Conservation (phyloP, 2,113 vertebrate genomes). For the Lates calcarifer region DNA sequence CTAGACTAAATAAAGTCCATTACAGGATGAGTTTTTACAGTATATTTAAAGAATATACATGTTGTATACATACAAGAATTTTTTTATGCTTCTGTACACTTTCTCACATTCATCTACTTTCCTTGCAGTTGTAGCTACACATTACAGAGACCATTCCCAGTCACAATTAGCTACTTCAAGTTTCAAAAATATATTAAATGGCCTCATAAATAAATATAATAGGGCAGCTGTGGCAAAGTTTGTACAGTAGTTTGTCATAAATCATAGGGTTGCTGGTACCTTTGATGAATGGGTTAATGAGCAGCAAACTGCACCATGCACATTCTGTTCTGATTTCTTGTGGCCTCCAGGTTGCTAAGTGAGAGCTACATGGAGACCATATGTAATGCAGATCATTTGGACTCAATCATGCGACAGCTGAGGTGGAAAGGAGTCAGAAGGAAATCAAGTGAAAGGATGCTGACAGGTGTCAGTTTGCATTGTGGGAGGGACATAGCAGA, state of each 20-base stretch:
- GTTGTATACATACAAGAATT: background rate
- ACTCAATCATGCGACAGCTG: background rate
- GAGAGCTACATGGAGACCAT: background rate
- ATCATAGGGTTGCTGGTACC: background rate
- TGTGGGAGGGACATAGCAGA: background rate
- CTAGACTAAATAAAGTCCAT: background rate
- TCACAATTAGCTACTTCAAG: background rate
- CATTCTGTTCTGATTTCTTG: too few species aligned
- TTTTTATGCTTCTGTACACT: background rate
- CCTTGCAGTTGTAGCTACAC: background rate
- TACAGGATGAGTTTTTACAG: background rate
- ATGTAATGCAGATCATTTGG: background rate
- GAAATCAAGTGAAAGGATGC: slow-evolving; percentile 28
- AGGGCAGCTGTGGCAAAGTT: background rate
- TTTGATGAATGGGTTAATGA: background rate
- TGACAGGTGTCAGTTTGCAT: slow-evolving; percentile 24
- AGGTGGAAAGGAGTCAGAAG: slow-evolving; percentile 15
- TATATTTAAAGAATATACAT: background rate
- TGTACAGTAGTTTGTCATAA: background rate
- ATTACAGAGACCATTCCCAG: background rate
- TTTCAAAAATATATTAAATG: background rate
- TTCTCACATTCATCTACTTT: background rate
- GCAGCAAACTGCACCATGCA: background rate
- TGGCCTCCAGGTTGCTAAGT: too few species aligned
- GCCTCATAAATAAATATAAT: background rate